Base-by-base conservation (phyloP, 1,140 invertebrate species). In the Orchestia grillus region DNA sequence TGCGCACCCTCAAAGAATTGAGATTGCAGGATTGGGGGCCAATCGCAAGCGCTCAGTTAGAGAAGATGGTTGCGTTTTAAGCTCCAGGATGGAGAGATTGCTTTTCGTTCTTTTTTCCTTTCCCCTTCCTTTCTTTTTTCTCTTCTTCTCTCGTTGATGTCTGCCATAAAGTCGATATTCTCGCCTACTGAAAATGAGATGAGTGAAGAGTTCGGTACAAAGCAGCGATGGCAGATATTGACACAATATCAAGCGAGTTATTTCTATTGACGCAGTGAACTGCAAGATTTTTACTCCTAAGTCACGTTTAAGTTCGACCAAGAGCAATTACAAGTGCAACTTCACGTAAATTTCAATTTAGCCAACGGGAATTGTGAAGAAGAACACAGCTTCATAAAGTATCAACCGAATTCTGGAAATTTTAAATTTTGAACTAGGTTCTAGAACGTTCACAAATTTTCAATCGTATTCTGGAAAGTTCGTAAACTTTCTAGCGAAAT, bases 1-100 rank as follows among this genome's bases (percentile, higher is more conserved):
- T 94, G 92, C 92, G 43, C 44, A 15, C 43, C 41, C 43, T 45
- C 44, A 47, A 94, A 94, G 92, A 94, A 94, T 44, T 94, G 92
- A 19, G 92, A 94, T 94, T 94, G 92, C 41, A 45, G 36, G 92
- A 47, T 47, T 94, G 44, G 92, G n/a, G 92, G 44, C 41, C 43
- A 44, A 94, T 94, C 44, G 19, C 92, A 47, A 77, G 62, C 92
- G 43, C 44, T 45, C 43, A 44, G 44, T 94, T 45, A 94, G 47
- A 94, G 92, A 94, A 94, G 92, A 94, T 45, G 44, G 92, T 44
- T 87, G 40, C 44, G 47, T 96, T 87, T 45, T 88, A 96, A 96
- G 41, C 95, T 95, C 15, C 11, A 15, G 62, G 28, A 19, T 87
- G 44, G 42, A 43, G 41, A 3, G n/a, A n/a, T n/a, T n/a, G n/a